These are phyloP conservation scores for Lucilia cuprina DNA, from an alignment of 1,140 invertebrate genomes.

Conservation along the genomic window DNA sequence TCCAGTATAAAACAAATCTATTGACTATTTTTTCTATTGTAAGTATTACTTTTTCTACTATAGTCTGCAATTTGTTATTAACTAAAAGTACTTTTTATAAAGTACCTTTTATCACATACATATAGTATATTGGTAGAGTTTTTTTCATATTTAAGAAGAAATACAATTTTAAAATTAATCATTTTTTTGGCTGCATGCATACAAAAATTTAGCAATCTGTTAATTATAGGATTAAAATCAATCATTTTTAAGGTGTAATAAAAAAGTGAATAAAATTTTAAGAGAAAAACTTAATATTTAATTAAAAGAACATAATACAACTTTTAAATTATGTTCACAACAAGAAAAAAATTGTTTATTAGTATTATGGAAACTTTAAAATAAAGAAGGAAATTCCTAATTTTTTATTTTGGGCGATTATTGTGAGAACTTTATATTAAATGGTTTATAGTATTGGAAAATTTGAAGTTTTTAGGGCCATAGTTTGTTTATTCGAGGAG, in stretches of 20 bases:
- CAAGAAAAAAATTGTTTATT: neutral
- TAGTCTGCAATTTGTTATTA: no score
- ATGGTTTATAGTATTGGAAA: no score
- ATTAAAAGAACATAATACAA: neutral
- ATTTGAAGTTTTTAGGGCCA: neutral
- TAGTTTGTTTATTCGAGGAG: neutral
- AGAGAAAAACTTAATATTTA: neutral
- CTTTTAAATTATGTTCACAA: no score
- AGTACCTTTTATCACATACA: neutral
- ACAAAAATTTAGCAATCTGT: slow-evolving; percentile 27
- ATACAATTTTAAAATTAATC: neutral
- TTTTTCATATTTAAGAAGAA: neutral
- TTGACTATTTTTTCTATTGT: no score
- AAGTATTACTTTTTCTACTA: no score
- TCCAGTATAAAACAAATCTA: no score
- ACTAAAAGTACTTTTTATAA: no score
- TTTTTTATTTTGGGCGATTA: neutral
- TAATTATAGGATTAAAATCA: slow-evolving; percentile 32
- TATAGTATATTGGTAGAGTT: neutral
- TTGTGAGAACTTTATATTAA: neutral
- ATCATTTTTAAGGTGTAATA: neutral
- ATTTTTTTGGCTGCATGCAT: neutral
- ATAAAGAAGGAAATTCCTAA: neutral
- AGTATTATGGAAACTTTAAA: neutral
- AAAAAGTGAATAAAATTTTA: neutral